Percentiles rank a stretch among this genome's conserved stretches.
Evolutionary conservation across 2,888 invertebrate genomes (phyloP).

Genomic region (Helobdella robusta): DNA sequence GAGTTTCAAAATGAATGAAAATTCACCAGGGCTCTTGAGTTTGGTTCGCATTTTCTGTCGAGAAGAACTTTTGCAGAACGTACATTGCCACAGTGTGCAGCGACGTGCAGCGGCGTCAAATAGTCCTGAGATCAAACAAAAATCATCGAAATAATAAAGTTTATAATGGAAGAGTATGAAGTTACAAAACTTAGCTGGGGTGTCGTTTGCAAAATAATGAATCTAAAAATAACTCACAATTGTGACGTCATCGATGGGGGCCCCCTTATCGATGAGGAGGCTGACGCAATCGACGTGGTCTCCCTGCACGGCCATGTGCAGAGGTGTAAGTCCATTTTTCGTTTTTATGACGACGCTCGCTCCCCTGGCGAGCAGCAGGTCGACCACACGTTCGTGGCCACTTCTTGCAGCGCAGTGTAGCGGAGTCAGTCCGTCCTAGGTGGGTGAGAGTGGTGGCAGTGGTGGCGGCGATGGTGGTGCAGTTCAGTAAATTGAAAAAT

Average conservation of each 20-base stretch:
- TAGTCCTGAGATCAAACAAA: conserved; percentile 60
- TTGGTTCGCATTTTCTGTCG: conserved; percentile 92
- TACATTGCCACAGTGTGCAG: conserved; percentile 65
- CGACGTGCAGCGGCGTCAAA: conserved; percentile 91
- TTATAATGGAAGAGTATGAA: neutral
- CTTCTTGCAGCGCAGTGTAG: conserved; percentile 57
- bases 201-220: neutral
- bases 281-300: conserved; percentile 95
- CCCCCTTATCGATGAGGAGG: conserved; percentile 80
- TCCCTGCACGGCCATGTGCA: conserved; percentile 99
- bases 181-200: neutral
- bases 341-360: conserved; percentile 97
- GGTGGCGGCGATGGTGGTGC: too few relatives aligned
- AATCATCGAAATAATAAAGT: neutral
- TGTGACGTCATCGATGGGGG: conserved; percentile 74
- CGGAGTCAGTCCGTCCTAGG: conserved; percentile 33
- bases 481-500: neutral
- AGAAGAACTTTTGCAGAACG: conserved; percentile 87
- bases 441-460: neutral
- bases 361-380: conserved; percentile 82
- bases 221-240: conserved; percentile 26
- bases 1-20: too few relatives aligned
- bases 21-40: conserved; percentile 61
- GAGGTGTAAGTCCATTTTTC: conserved; percentile 92
- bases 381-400: conserved; percentile 91